These are phyloP conservation scores for Aleadryas rufinucha DNA, from an alignment of 2,113 vertebrate genomes.

Conservation along the genomic window DNA sequence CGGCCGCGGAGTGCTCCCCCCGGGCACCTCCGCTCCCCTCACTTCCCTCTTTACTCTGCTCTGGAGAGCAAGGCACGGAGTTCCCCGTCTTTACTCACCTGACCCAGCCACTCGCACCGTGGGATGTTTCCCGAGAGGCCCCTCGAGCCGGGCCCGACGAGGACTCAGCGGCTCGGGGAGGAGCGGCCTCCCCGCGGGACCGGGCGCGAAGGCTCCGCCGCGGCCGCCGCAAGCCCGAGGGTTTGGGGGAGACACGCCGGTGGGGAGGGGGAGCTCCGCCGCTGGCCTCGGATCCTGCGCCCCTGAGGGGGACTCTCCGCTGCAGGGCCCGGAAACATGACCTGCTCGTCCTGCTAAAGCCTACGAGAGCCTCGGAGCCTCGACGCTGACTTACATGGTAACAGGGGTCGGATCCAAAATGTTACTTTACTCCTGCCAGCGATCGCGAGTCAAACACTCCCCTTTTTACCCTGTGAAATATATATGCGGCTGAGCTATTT, in stretches of 20 bases:
- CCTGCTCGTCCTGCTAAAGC: background rate
- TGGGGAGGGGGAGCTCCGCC: background rate
- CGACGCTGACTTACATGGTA: background rate
- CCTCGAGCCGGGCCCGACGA: background rate
- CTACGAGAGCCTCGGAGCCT: background rate
- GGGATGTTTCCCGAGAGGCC: background rate
- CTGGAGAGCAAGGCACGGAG: background rate
- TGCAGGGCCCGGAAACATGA: background rate
- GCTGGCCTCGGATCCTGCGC: background rate
- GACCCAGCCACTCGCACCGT: background rate
- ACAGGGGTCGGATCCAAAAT: slow-evolving; percentile 9
- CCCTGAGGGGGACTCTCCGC: fast-evolving
- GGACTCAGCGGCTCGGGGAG: too few species aligned
- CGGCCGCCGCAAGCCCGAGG: background rate
- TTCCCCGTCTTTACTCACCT: background rate
- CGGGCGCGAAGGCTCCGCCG: background rate
- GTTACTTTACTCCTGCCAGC: slow-evolving; percentile 4
- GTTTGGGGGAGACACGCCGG: too few species aligned
- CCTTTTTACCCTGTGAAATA: slow-evolving; percentile 7
- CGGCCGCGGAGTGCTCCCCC: too few species aligned
- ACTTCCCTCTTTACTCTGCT: background rate
- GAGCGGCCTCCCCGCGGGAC: background rate
- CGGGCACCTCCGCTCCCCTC: background rate
- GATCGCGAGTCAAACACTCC: background rate
- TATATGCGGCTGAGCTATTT: slow-evolving; percentile 9